phyloP scores from a whole-genome alignment of 2,888 invertebrate species.

The Trisateles emortualis region DNA sequence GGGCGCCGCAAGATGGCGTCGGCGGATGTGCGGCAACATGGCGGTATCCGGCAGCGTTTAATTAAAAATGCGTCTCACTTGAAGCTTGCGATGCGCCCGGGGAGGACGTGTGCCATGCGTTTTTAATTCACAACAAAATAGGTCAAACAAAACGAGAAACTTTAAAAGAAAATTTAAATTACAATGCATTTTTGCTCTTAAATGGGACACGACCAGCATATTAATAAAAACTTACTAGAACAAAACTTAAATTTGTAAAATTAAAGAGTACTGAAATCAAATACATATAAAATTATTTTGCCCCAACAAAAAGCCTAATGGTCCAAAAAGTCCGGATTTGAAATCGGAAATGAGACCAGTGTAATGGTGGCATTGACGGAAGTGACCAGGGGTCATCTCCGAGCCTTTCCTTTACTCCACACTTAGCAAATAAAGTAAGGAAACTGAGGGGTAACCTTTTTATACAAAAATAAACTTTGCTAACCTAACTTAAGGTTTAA shows the following conservation, averaged over 20 bases:
- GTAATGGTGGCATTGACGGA: slow-evolving; percentile 69
- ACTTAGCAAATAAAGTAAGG: slow-evolving; percentile 61
- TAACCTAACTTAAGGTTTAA: slow-evolving; percentile 13
- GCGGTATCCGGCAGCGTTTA: slow-evolving; percentile 81
- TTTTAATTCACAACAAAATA: slow-evolving; percentile 48
- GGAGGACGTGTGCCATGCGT: slow-evolving; percentile 59
- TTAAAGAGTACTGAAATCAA: neutral
- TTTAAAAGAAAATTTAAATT: slow-evolving; percentile 15
- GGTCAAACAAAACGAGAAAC: slow-evolving; percentile 34
- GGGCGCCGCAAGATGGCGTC: slow-evolving; percentile 83
- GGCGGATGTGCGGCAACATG: slow-evolving; percentile 75
- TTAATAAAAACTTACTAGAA: neutral
- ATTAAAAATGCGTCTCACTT: slow-evolving; percentile 84
- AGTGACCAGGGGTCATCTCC: slow-evolving; percentile 62
- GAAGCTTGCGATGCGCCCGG: slow-evolving; percentile 61
- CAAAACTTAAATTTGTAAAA: neutral
- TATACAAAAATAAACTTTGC: slow-evolving; percentile 17
- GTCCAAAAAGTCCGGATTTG: slow-evolving; percentile 56
- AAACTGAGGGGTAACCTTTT: slow-evolving; percentile 46
- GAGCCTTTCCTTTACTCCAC: slow-evolving; percentile 55
- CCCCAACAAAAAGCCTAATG: slow-evolving; percentile 47
- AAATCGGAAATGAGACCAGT: slow-evolving; percentile 67
- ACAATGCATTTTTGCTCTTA: neutral
- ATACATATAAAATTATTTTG: slow-evolving; percentile 12
- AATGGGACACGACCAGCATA: neutral